A percentile compares a stretch with the other conserved stretches of the same genome.
Evolutionary conservation across 92 coral and sea anemone species (phyloP).

Genomic region (Bergia puertoricense): DNA sequence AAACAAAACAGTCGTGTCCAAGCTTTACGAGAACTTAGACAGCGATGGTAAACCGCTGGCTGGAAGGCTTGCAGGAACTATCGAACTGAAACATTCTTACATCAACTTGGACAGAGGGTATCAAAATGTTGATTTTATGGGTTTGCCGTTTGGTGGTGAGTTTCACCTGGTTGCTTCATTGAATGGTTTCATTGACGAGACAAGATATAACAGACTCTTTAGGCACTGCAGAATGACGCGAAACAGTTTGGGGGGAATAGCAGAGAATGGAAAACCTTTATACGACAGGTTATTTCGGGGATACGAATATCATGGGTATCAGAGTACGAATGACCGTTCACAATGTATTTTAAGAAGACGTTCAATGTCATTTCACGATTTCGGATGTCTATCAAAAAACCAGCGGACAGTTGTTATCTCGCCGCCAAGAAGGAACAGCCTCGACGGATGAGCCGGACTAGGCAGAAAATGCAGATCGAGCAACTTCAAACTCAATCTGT

Average conservation of each 20-base stretch:
- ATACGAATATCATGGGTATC: background rate
- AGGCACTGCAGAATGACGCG: background rate
- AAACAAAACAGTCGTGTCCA: background rate
- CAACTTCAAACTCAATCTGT: background rate
- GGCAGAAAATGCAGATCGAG: background rate
- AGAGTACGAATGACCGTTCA: background rate
- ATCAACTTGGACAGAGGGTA: constrained; percentile 4
- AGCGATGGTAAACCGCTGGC: constrained; percentile 18
- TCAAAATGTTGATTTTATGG: background rate
- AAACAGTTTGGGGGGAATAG: background rate
- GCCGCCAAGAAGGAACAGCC: constrained; percentile 8
- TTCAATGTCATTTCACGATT: constrained; percentile 9
- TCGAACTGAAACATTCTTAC: constrained; percentile 12
- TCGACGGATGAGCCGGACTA: background rate
- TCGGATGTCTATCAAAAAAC: background rate
- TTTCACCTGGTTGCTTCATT: background rate
- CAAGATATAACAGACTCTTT: background rate
- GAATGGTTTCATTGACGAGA: background rate
- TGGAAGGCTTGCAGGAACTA: background rate
- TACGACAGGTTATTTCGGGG: constrained; percentile 1
- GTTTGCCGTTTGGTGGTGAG: constrained; percentile 16
- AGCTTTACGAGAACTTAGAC: background rate
- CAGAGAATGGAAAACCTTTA: background rate
- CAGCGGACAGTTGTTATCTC: background rate
- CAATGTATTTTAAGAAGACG: background rate